Percentiles rank a stretch among this genome's conserved stretches.
These are phyloP conservation scores for Drosophila kuntzei DNA, from an alignment of 2,888 invertebrate genomes.

Conservation along the genomic window DNA sequence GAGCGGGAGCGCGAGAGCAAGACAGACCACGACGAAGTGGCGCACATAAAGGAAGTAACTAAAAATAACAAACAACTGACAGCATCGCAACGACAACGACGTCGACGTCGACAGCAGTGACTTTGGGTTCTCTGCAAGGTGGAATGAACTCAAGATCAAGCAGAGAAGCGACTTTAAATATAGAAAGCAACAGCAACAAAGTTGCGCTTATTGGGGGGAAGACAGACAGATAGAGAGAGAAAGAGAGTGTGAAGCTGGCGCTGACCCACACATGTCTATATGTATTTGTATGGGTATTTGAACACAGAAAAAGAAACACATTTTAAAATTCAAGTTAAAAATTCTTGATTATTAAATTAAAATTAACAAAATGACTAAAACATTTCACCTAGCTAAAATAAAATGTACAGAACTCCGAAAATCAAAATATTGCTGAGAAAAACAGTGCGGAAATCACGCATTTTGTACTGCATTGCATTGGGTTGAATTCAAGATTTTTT, in stretches of 20 bases:
- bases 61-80: constrained; percentile 73
- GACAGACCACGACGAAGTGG: constrained; percentile 54
- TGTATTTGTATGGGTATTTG: neutral
- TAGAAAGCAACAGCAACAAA: constrained; percentile 51
- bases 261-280: neutral
- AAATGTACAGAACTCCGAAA: too few species aligned
- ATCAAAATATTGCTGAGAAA: too few species aligned
- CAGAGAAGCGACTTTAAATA: constrained; percentile 49
- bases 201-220: constrained; percentile 43
- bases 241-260: constrained; percentile 17
- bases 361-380: too few species aligned
- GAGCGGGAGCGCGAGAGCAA: constrained; percentile 23
- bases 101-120: constrained; percentile 47
- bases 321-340: too few species aligned
- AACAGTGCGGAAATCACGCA: too few species aligned
- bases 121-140: constrained; percentile 70
- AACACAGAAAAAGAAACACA: too few species aligned
- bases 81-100: constrained; percentile 15
- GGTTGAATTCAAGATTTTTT: too few species aligned
- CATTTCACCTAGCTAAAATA: too few species aligned
- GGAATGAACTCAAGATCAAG: constrained; percentile 74
- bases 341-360: too few species aligned
- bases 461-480: too few species aligned
- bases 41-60: constrained; percentile 77
- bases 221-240: neutral